These are phyloP conservation scores for Garrulus glandarius DNA, from an alignment of 2,797 vertebrate species.

Conservation along the genomic window DNA sequence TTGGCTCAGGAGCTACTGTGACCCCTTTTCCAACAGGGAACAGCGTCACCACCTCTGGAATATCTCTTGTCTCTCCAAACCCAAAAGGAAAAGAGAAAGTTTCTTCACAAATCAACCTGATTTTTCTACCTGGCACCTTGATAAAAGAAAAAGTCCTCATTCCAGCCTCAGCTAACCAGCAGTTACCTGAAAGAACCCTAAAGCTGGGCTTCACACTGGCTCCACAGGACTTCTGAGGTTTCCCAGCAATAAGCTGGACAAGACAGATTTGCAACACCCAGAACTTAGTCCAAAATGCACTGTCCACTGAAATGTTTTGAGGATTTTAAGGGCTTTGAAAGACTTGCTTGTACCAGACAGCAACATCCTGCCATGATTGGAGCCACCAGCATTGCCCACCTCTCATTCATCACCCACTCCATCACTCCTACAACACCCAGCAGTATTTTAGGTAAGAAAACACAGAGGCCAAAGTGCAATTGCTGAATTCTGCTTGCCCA, in stretches of 20 bases:
- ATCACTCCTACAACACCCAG: neutral
- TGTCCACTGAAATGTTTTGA: neutral
- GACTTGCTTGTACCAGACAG: neutral
- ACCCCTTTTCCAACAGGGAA: constrained; percentile 18
- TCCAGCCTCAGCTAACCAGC: neutral
- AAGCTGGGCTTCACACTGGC: neutral
- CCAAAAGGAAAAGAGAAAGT: neutral
- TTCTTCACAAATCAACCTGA: neutral
- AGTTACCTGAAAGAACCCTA: neutral
- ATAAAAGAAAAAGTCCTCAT: neutral
- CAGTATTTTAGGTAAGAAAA: neutral
- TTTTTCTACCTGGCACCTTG: neutral
- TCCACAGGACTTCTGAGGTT: neutral
- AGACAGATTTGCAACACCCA: neutral
- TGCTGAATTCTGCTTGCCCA: neutral
- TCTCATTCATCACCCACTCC: neutral
- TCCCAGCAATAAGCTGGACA: neutral
- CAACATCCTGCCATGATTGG: fast-evolving
- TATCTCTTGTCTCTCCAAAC: neutral
- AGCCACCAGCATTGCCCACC: neutral
- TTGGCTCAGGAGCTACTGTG: neutral
- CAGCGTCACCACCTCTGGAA: neutral
- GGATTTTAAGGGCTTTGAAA: neutral
- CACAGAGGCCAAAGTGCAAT: neutral
- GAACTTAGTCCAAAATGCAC: neutral